phyloP scores from a whole-genome alignment of 2,888 invertebrate species.

The Apoda limacodes region DNA sequence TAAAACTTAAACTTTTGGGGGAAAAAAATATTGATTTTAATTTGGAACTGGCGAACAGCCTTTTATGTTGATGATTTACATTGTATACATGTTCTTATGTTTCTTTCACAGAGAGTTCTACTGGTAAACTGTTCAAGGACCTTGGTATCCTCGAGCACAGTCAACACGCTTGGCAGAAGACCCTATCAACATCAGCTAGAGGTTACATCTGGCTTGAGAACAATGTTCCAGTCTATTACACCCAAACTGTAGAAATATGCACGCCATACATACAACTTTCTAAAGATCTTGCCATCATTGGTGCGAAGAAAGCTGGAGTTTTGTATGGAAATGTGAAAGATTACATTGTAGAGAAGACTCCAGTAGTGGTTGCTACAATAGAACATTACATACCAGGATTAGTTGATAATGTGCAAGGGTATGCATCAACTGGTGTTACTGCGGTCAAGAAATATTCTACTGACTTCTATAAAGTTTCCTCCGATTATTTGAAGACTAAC shows the following conservation, averaged over 20 bases:
- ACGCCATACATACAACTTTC: conserved; percentile 73
- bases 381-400: conserved; percentile 81
- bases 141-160: conserved; percentile 74
- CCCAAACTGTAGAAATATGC: conserved; percentile 60
- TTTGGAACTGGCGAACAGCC: too few relatives aligned
- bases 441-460: conserved; percentile 55
- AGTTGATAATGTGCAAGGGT: conserved; percentile 70
- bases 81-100: neutral
- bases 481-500: conserved; percentile 77
- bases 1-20: too few relatives aligned
- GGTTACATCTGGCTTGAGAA: conserved; percentile 76
- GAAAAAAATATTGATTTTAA: too few relatives aligned
- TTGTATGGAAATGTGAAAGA: conserved; percentile 58
- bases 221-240: conserved; percentile 76
- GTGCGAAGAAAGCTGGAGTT: conserved; percentile 60
- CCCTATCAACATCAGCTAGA: conserved; percentile 70
- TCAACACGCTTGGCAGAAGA: conserved; percentile 72
- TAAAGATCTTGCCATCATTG: conserved; percentile 67
- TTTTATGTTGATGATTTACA: too few relatives aligned
- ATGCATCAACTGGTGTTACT: conserved; percentile 49
- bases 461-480: conserved; percentile 62
- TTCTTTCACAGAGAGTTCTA: conserved; percentile 68
- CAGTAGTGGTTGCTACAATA: conserved; percentile 55
- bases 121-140: conserved; percentile 73
- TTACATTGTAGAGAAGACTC: conserved; percentile 62